phyloP scores from a whole-genome alignment of 30 jellyfish, hydroid and myxozoan genomes.

The Rhopilema esculentum region DNA sequence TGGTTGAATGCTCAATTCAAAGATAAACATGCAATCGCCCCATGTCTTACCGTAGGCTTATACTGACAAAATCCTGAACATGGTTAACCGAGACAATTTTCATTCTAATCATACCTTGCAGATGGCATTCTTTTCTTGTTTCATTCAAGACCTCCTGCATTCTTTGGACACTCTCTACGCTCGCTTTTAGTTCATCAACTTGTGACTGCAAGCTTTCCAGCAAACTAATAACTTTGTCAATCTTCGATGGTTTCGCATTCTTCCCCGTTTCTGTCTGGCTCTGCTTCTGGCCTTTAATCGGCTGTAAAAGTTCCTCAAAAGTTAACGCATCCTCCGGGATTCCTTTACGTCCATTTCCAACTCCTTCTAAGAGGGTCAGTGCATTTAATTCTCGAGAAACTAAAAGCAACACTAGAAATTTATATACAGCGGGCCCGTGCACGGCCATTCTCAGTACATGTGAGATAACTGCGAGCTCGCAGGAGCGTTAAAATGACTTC shows the following conservation, averaged over 20 bases:
- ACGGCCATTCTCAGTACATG: slow-evolving; percentile 13
- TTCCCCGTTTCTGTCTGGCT: neutral
- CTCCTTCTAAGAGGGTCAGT: slow-evolving; percentile 15
- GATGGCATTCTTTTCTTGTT: slow-evolving; percentile 5
- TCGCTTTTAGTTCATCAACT: slow-evolving; percentile 17
- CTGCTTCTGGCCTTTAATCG: neutral
- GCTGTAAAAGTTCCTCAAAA: neutral
- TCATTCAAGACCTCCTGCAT: slow-evolving; percentile 21
- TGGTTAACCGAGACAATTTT: no score
- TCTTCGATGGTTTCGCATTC: slow-evolving; percentile 6
- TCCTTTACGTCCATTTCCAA: neutral
- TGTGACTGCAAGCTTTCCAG: slow-evolving; percentile 34
- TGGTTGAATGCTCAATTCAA: no score
- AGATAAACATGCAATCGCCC: no score
- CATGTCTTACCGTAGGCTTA: no score
- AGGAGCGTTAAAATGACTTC: neutral
- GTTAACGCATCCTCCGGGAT: neutral
- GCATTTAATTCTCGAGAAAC: neutral
- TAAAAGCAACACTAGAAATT: neutral
- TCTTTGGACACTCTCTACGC: slow-evolving; percentile 28
- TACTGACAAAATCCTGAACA: no score
- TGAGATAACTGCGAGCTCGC: neutral
- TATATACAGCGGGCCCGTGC: neutral
- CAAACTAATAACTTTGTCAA: slow-evolving; percentile 33
- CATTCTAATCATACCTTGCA: neutral